Percentiles rank a stretch among this genome's conserved stretches.
Evolutionary conservation across 1,140 invertebrate species (phyloP).

Genomic region (Pseudomyrmex pallidus): DNA sequence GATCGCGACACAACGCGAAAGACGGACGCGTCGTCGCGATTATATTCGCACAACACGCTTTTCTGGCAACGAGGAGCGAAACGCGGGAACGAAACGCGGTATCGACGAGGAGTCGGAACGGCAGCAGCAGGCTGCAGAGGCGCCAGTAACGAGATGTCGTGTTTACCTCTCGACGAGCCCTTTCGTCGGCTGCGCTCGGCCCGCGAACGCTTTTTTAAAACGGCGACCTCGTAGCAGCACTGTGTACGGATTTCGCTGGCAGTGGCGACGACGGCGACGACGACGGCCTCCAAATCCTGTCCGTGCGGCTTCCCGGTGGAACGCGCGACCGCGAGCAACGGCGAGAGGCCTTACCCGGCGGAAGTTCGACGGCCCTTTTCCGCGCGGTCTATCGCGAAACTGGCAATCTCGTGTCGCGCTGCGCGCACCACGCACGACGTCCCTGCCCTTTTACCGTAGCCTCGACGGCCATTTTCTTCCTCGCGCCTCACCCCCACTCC

Average conservation of each 20-base stretch:
- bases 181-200: slow-evolving; percentile 67
- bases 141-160: slow-evolving; percentile 66
- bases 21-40: not conserved
- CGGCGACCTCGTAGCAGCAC: slow-evolving; percentile 52
- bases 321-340: slow-evolving; percentile 62
- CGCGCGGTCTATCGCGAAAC: slow-evolving; percentile 73
- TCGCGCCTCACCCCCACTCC: slow-evolving; percentile 78
- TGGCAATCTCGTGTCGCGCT: slow-evolving; percentile 68
- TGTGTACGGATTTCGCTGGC: slow-evolving; percentile 4
- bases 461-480: slow-evolving; percentile 84
- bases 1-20: slow-evolving; percentile 11
- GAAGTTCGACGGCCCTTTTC: slow-evolving; percentile 47
- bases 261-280: slow-evolving; percentile 5
- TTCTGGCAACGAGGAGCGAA: not conserved
- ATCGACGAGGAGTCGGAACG: not conserved
- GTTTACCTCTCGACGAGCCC: slow-evolving; percentile 80
- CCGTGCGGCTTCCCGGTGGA: slow-evolving; percentile 46
- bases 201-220: slow-evolving; percentile 64
- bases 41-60: not conserved
- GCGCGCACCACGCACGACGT: slow-evolving; percentile 79
- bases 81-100: slow-evolving; percentile 12
- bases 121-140: not conserved
- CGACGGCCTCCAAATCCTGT: slow-evolving; percentile 12
- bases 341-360: slow-evolving; percentile 42
- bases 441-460: slow-evolving; percentile 84